Evolutionary conservation across 2,888 invertebrate species (phyloP), one percentile per base, ranked within the genome.

Genomic region (Tupiocoris notatus): DNA sequence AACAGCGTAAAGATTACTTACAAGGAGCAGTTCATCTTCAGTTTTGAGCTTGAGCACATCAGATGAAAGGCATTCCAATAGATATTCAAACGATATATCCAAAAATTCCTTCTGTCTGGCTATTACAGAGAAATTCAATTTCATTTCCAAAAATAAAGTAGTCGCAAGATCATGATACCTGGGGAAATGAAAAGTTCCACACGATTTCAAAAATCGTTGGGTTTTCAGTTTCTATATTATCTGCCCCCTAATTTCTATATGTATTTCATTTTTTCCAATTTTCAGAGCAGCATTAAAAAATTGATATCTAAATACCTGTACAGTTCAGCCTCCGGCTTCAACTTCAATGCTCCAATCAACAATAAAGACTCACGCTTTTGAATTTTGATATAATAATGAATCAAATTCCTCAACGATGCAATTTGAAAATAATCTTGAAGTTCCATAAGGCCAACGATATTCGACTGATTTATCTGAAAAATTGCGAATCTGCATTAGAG

Each of bases 11-110:
- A n/a, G n/a, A 54, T 54, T 54, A 67, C 67, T 67, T 17, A 67
- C 67, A 20, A 67, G n/a, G n/a, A 67, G 67, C 3, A 67, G 67
- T 17, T 67, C 57, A n/a, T 67, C 67, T 57, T 67, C 67, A 12
- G 56, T 58, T 1, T 58, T 58, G 22, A 23, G n/a, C 3, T 57
- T 23, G 0, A 67, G 21, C 21, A 57, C 56, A 58, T 67, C 21
- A 16, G 67, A 67, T 6, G 56, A 16, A 1, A 67, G 67, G 16
- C 67, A 67, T 7, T 67, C 67, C 9, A 57, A 18, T 0, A 67
- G 25, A n/a, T 57, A 21, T 57, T 67, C 67, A n/a, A 57, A 57
- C 9, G 67, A 25, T 1, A 57, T 67, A 17, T 67, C 67, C 21
- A 67, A 57, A 67, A 67, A 67, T 18, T 67, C 67, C 22, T 9